Conservation (phyloP, 1,140 invertebrate species). For the Sminthurinus signatus region DNA sequence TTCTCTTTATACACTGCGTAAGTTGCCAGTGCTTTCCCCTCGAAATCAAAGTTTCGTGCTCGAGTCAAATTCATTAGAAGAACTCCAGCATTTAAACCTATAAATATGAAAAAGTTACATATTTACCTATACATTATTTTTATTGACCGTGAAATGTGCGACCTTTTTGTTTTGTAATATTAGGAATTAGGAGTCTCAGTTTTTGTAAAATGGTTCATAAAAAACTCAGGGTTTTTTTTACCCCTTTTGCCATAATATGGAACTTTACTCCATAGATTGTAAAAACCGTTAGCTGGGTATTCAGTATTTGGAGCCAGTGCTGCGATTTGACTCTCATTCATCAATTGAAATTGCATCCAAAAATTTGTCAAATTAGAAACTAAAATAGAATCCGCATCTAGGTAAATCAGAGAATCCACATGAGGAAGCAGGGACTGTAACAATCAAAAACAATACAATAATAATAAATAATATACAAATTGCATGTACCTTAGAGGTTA, state of each 20-base stretch:
- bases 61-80: neutral
- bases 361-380: conserved; percentile 70
- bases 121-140: neutral
- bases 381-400: conserved; percentile 88
- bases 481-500: neutral
- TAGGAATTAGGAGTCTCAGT: neutral
- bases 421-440: conserved; percentile 67
- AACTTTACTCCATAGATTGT: conserved; percentile 3
- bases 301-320: neutral
- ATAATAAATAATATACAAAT: conserved; percentile 8
- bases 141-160: neutral
- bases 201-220: neutral
- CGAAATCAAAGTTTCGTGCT: neutral
- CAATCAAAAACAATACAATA: neutral
- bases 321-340: neutral
- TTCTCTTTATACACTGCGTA: neutral
- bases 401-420: conserved; percentile 81
- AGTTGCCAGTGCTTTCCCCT: neutral
- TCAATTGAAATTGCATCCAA: conserved; percentile 66
- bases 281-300: neutral
- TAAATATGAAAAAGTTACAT: neutral
- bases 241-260: neutral
- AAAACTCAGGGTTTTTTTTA: neutral
- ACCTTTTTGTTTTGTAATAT: neutral
- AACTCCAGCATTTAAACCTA: neutral